Conservation (phyloP, 2,888 invertebrate genomes). For the Eutolmus rufibarbis region DNA sequence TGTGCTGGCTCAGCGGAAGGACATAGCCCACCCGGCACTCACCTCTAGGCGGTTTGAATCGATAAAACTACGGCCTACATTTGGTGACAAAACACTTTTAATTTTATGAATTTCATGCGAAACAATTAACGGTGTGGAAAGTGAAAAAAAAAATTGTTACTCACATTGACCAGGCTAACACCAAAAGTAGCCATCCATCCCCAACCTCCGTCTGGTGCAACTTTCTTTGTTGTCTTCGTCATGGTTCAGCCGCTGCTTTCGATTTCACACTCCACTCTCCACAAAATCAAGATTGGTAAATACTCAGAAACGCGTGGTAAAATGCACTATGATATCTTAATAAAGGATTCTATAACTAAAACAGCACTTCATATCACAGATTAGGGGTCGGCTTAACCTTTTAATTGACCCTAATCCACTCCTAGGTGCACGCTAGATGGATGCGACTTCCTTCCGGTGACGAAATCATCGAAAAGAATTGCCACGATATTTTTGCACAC, state of each 20-base stretch:
- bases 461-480: constrained; percentile 15
- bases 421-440: background rate
- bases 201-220: constrained; percentile 88
- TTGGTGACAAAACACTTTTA: background rate
- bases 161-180: constrained; percentile 84
- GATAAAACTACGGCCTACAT: background rate
- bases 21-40: background rate
- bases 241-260: constrained; percentile 51
- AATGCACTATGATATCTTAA: background rate
- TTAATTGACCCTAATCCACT: background rate
- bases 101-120: background rate
- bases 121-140: background rate
- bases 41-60: background rate
- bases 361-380: constrained; percentile 40
- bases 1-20: background rate
- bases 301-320: background rate
- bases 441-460: background rate
- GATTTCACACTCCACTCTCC: background rate
- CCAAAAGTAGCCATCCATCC: constrained; percentile 88
- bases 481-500: background rate
- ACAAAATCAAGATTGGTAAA: background rate
- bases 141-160: constrained; percentile 57
- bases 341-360: background rate
- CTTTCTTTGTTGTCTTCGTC: constrained; percentile 67
- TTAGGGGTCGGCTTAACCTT: background rate